Conservation (phyloP, 2,888 invertebrate genomes). For the Hirudinaria manillensis region DNA sequence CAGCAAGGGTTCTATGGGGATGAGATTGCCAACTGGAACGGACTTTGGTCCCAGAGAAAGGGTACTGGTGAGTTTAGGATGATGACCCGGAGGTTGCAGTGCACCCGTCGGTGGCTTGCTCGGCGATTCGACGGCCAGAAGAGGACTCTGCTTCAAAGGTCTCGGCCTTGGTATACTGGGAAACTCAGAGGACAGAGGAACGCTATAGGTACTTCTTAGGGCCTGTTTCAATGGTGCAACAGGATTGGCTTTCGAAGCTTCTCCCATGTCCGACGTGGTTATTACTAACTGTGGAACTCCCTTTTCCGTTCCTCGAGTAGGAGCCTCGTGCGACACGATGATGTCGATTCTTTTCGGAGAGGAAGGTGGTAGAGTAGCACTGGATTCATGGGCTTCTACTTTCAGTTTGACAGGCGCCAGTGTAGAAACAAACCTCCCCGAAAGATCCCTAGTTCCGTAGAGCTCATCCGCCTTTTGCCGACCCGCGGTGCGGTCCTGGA, state of each 20-base stretch:
- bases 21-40: slow-evolving; percentile 17
- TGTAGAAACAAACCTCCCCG: background rate
- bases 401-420: background rate
- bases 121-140: background rate
- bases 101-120: background rate
- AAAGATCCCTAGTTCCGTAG: background rate
- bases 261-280: background rate
- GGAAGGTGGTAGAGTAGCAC: background rate
- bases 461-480: background rate
- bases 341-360: slow-evolving; percentile 10
- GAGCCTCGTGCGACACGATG: background rate
- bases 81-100: background rate
- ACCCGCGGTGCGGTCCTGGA: background rate
- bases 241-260: background rate
- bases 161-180: slow-evolving; percentile 23
- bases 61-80: slow-evolving; percentile 2
- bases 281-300: background rate
- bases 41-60: background rate
- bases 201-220: slow-evolving; percentile 18
- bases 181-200: slow-evolving; percentile 18
- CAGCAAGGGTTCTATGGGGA: slow-evolving; percentile 20
- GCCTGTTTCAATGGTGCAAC: background rate
- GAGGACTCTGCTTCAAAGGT: slow-evolving; percentile 16
- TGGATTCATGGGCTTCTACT: background rate
- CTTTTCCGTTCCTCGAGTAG: background rate